Base-by-base conservation (phyloP, 1,140 invertebrate species). In the Penaeus chinensis region DNA sequence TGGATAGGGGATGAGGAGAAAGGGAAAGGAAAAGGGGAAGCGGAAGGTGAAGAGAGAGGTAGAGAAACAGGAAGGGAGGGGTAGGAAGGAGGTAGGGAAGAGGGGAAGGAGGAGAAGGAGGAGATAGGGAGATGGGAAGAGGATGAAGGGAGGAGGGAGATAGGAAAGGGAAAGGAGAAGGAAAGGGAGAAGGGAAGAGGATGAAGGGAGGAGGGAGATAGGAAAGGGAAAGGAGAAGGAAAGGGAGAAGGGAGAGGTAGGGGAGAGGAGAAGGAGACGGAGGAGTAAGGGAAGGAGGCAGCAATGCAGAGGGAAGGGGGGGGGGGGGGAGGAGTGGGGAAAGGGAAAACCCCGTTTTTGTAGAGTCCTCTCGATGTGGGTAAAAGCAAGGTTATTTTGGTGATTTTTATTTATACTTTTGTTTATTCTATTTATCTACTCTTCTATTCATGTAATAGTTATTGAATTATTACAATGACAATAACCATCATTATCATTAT, bases 401-500 rank as follows among this genome's bases (percentile, higher is more conserved):
- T 4, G 37, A 42, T 42, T 42, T 42, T 42, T 42, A 42, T 42
- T 22, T 71, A 3, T 22, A 71, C 22, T 71, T 24, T n/a, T 71
- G 37, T 24, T 71, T 71, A 19, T 71, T 71, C 32, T 27, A 20
- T 24, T 24, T 71, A 27, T 24, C 3, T 32, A 71, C 69, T 4
- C 13, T 16, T 22, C 8, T 24, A 13, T 22, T 71, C 69, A 22
- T 32, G 13, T 0, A 24, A 24, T 71, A 71, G 32, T 1, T 37
- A 24, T 32, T 13, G 24, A 71, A 16, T 22, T 71, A 3, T 71
- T 13, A 71, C 13, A 16, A 24, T 20, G 69, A 27, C n/a, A 24
- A 22, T 71, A 24, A 71, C 22, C 13, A 71, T 71, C 32, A n/a
- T 71, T 71, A 71, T 71, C 32, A 71, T 71, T 24, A 71, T 71